Conservation (phyloP, 2,113 vertebrate genomes). For the Brienomyrus longianalis region DNA sequence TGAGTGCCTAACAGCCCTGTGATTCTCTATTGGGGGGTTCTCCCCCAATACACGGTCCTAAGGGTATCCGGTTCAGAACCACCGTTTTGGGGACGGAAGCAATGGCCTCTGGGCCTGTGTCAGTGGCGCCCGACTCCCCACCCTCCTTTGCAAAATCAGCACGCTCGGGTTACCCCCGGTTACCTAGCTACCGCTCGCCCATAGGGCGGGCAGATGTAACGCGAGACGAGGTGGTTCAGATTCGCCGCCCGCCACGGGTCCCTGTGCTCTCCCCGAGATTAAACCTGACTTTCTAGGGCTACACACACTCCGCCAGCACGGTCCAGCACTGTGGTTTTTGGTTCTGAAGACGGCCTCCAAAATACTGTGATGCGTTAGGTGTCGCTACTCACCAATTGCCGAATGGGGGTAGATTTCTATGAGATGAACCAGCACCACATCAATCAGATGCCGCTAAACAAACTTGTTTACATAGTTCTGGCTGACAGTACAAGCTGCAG, state of each 20-base stretch:
- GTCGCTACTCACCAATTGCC: not conserved
- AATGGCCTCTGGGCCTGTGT: not conserved
- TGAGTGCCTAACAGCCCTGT: not conserved
- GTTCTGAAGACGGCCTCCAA: not conserved
- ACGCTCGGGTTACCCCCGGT: constrained; percentile 30
- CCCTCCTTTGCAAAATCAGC: constrained; percentile 2
- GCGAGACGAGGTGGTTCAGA: not conserved
- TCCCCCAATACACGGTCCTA: not conserved
- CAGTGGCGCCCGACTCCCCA: constrained; percentile 28
- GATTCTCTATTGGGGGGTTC: not conserved
- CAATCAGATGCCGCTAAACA: not conserved
- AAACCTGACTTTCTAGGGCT: not conserved
- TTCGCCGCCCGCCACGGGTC: not conserved
- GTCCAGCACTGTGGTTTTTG: not conserved
- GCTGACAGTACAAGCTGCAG: not conserved
- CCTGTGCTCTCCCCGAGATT: not conserved
- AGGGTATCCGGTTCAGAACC: not conserved
- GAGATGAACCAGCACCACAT: not conserved
- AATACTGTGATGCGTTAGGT: not conserved
- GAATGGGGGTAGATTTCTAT: not conserved
- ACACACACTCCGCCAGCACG: not conserved
- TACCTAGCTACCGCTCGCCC: constrained; percentile 20
- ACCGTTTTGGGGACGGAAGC: not conserved
- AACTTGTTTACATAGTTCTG: not conserved
- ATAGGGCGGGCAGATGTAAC: not conserved